These are phyloP conservation scores for Pteria penguin DNA, from an alignment of 2,888 invertebrate species.

Conservation along the genomic window DNA sequence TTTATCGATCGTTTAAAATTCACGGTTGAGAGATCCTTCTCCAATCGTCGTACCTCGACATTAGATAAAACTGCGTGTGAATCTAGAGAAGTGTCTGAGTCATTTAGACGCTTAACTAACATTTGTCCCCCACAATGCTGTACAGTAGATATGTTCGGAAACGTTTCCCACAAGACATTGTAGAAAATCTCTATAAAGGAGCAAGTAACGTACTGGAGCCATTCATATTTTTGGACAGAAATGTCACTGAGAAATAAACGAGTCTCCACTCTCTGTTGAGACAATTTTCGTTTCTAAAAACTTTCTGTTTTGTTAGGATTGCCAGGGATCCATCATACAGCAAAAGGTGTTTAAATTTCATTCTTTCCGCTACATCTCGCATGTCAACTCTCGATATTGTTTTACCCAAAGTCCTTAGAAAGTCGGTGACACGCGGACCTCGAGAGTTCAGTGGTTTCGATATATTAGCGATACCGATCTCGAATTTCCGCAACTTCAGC, in stretches of 20 bases:
- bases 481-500: not conserved
- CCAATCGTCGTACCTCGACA: not conserved
- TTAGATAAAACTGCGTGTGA: no score
- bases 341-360: not conserved
- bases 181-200: not conserved
- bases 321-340: not conserved
- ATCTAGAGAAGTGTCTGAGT: no score
- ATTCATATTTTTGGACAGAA: not conserved
- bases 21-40: not conserved
- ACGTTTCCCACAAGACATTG: no score
- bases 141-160: no score
- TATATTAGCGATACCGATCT: not conserved
- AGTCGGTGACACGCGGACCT: slow-evolving; percentile 15
- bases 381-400: not conserved
- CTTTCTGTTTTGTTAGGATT: not conserved
- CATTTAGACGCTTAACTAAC: no score
- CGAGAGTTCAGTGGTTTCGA: slow-evolving; percentile 14
- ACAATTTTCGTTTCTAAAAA: not conserved
- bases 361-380: not conserved
- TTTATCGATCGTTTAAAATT: slow-evolving; percentile 5
- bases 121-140: no score
- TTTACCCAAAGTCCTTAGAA: not conserved
- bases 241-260: not conserved
- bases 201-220: not conserved
- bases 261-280: no score